A percentile compares a stretch with the other conserved stretches of the same genome.
These are phyloP conservation scores for Pelecanoides urinatrix DNA, from an alignment of 2,113 vertebrate species.

Conservation along the genomic window DNA sequence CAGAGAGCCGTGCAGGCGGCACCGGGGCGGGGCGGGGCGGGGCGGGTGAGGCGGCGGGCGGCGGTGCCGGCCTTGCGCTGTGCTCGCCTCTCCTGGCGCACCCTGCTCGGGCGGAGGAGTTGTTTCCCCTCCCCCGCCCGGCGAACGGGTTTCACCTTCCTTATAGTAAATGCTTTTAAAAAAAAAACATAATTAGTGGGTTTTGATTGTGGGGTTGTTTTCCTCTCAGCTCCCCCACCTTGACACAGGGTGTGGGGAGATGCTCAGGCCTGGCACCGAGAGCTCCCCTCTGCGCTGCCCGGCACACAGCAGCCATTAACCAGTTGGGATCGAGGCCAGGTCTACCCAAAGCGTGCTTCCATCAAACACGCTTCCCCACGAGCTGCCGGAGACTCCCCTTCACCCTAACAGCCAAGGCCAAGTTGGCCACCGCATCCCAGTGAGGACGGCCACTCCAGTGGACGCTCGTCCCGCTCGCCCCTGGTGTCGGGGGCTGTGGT, in stretches of 20 bases:
- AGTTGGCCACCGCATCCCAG: accelerated
- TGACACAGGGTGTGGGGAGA: neutral
- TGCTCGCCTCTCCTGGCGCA: too few relatives aligned
- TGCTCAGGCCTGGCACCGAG: accelerated
- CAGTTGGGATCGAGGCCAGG: neutral
- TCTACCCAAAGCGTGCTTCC: accelerated
- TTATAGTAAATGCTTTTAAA: accelerated
- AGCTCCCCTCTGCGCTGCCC: accelerated
- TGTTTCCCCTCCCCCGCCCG: accelerated
- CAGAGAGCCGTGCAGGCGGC: too few relatives aligned
- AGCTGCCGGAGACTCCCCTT: neutral
- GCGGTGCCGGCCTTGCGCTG: too few relatives aligned
- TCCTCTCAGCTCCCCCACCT: accelerated
- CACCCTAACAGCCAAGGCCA: accelerated
- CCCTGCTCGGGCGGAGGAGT: too few relatives aligned
- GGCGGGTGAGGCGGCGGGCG: too few relatives aligned
- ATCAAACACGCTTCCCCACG: accelerated
- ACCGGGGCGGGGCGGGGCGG: too few relatives aligned
- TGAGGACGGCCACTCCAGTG: accelerated
- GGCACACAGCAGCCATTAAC: too few relatives aligned
- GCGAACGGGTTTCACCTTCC: accelerated
- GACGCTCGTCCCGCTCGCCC: accelerated
- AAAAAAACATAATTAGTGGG: accelerated
- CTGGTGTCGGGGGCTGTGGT: accelerated
- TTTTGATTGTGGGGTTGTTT: neutral